These are phyloP conservation scores for Hippocampus zosterae DNA, from an alignment of 2,113 vertebrate genomes.

Conservation along the genomic window DNA sequence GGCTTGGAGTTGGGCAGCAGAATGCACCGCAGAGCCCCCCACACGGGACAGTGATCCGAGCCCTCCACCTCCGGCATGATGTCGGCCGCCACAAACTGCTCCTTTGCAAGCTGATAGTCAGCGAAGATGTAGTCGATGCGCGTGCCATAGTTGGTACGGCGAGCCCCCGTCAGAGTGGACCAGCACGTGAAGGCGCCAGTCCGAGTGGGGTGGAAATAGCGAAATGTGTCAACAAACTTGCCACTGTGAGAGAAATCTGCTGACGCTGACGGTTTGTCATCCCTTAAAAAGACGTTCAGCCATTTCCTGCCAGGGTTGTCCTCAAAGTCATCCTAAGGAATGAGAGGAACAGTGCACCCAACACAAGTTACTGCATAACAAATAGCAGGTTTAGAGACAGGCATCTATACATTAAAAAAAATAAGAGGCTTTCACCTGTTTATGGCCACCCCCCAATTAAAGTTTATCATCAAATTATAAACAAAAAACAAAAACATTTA, in stretches of 20 bases:
- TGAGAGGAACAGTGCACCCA: slow-evolving; percentile 17
- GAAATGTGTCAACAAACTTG: slow-evolving; percentile 80
- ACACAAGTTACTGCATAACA: not conserved
- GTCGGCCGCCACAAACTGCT: slow-evolving; percentile 70
- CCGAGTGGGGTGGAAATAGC: slow-evolving; percentile 79
- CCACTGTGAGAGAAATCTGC: slow-evolving; percentile 27
- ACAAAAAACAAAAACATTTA: no score
- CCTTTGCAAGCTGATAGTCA: slow-evolving; percentile 60
- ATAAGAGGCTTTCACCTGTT: no score
- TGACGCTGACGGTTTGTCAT: slow-evolving; percentile 8
- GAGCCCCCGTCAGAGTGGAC: slow-evolving; percentile 78
- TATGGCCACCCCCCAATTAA: no score
- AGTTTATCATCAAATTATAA: no score
- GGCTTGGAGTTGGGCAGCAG: slow-evolving; percentile 67
- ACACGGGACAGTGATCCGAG: slow-evolving; percentile 87
- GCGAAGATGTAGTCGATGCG: slow-evolving; percentile 87
- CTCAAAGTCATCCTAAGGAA: slow-evolving; percentile 71
- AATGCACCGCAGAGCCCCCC: slow-evolving; percentile 69
- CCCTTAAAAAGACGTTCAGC: slow-evolving; percentile 66
- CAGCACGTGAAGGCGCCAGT: slow-evolving; percentile 83
- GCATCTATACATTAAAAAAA: not conserved
- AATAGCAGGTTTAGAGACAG: not conserved
- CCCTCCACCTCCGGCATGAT: slow-evolving; percentile 84
- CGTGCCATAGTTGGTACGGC: slow-evolving; percentile 84
- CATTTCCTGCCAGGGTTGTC: slow-evolving; percentile 82